Evolutionary conservation across 2,113 vertebrate genomes (phyloP).

Genomic region (Coracopsis vasa): DNA sequence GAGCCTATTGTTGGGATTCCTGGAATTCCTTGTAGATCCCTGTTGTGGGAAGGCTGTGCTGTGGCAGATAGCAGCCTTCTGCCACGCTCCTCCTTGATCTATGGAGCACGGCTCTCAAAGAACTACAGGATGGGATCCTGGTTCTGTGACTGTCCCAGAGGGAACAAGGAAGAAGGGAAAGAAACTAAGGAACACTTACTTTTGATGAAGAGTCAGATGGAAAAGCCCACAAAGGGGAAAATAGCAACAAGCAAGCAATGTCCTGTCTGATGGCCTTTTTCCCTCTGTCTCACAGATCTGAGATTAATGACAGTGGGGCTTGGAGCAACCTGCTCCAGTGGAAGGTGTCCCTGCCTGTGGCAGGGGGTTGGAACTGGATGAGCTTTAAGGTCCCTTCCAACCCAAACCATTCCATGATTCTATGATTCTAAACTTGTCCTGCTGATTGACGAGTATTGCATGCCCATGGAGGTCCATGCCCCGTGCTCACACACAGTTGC

Average conservation of each 20-base stretch:
- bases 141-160: not conserved
- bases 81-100: rapidly evolving
- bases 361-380: rapidly evolving
- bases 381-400: not conserved
- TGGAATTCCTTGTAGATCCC: not conserved
- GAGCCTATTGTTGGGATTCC: not conserved
- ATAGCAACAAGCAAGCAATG: not conserved
- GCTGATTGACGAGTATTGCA: not conserved
- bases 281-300: not conserved
- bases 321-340: rapidly evolving
- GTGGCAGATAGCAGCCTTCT: not conserved
- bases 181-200: not conserved
- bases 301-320: rapidly evolving
- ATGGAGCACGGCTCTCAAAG: not conserved
- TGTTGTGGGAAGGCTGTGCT: not conserved
- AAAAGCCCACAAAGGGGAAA: not conserved
- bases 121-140: not conserved
- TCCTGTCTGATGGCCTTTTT: not conserved
- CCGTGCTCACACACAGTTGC: rapidly evolving
- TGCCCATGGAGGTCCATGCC: not conserved
- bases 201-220: not conserved
- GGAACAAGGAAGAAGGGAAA: not conserved
- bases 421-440: not conserved
- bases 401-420: not conserved
- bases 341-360: not conserved